Evolutionary conservation across 2,888 invertebrate species (phyloP).

Genomic region (Altica lythri): DNA sequence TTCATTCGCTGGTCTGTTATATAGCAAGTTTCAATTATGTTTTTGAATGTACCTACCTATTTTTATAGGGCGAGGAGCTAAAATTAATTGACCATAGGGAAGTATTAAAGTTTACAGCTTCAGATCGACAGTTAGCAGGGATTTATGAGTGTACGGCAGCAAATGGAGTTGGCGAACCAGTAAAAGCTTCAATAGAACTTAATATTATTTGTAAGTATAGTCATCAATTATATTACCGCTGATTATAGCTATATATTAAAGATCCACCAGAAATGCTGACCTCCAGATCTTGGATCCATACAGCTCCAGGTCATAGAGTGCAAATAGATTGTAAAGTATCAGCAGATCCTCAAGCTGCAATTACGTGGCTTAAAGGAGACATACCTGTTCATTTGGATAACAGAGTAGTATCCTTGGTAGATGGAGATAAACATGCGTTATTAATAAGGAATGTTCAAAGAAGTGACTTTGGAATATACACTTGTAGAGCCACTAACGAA

Average conservation of each 20-base stretch:
- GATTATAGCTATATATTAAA: constrained; percentile 48
- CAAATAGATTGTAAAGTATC: constrained; percentile 72
- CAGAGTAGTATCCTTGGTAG: constrained; percentile 56
- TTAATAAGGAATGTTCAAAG: constrained; percentile 70
- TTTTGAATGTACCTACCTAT: too few relatives aligned
- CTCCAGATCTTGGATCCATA: constrained; percentile 72
- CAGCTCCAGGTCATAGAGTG: constrained; percentile 71
- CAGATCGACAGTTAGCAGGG: constrained; percentile 70
- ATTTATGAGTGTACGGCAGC: constrained; percentile 73
- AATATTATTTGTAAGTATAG: constrained; percentile 70
- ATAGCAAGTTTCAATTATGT: too few relatives aligned
- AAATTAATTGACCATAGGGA: constrained; percentile 65
- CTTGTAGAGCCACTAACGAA: constrained; percentile 76
- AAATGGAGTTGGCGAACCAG: constrained; percentile 78
- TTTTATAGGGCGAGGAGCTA: constrained; percentile 64
- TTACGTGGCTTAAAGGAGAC: constrained; percentile 71
- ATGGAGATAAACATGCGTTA: constrained; percentile 65
- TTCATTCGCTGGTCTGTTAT: too few relatives aligned
- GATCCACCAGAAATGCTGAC: constrained; percentile 76
- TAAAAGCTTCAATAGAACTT: constrained; percentile 68
- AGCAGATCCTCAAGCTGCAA: constrained; percentile 69
- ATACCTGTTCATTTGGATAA: constrained; percentile 60
- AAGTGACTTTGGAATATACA: constrained; percentile 77
- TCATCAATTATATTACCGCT: too few relatives aligned
- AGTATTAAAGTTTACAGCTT: constrained; percentile 67